phyloP scores from a whole-genome alignment of 2,797 vertebrate genomes.

The Eurystomus glaucurus region DNA sequence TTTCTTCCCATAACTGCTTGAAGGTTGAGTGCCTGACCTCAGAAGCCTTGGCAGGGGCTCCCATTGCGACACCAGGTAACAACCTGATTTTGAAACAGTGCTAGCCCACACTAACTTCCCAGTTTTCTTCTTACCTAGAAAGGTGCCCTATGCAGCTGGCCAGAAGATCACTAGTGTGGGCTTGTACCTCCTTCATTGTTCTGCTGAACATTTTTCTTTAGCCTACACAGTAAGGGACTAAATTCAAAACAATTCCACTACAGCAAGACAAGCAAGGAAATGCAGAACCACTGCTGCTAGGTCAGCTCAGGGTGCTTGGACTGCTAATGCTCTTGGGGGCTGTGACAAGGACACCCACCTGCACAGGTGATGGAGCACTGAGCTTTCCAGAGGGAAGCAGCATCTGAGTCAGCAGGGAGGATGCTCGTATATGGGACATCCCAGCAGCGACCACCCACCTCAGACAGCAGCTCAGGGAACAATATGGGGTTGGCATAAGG shows the following conservation, averaged over 20 bases:
- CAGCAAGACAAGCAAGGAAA: neutral
- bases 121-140: neutral
- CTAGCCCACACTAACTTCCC: neutral
- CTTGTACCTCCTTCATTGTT: neutral
- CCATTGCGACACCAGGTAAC: neutral
- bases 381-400: neutral
- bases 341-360: neutral
- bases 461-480: neutral
- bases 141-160: neutral
- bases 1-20: neutral
- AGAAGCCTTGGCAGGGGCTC: neutral
- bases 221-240: neutral
- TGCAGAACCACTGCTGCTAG: neutral
- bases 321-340: neutral
- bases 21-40: neutral
- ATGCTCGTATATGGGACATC: rapidly evolving
- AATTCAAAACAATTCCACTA: neutral
- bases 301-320: neutral
- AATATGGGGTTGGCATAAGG: neutral
- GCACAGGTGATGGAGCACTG: neutral
- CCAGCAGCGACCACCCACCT: neutral
- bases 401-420: neutral
- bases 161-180: neutral
- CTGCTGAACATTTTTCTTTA: neutral
- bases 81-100: neutral